phyloP scores from a whole-genome alignment of 1,140 invertebrate genomes.

The Drosophila athabasca region DNA sequence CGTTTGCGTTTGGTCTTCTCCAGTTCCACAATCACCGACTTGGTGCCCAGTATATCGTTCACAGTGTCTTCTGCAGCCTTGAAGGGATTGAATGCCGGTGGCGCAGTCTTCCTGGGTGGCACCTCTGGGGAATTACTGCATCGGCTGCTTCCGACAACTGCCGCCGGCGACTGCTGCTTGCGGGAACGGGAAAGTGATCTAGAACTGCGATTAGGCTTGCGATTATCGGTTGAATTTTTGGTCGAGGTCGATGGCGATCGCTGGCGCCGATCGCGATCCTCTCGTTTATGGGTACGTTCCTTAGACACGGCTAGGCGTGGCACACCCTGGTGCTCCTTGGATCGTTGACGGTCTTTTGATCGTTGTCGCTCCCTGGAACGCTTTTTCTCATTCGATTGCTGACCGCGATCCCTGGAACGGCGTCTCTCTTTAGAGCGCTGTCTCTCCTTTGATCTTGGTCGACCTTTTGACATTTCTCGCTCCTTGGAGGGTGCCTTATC shows the following conservation, averaged over 20 bases:
- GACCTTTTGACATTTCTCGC: constrained; percentile 25
- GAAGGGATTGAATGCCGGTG: constrained; percentile 67
- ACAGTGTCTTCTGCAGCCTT: constrained; percentile 73
- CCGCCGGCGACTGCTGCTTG: constrained; percentile 16
- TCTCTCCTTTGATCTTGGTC: constrained; percentile 24
- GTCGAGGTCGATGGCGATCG: constrained; percentile 40
- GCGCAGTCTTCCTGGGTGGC: constrained; percentile 36
- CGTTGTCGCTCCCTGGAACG: constrained; percentile 29
- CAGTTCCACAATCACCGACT: constrained; percentile 66
- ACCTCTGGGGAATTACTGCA: constrained; percentile 44
- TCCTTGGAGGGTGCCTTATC: constrained; percentile 20
- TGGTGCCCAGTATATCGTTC: constrained; percentile 70
- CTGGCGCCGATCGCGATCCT: constrained; percentile 25
- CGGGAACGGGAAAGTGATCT: constrained; percentile 35
- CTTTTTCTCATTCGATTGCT: constrained; percentile 26
- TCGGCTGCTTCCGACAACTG: neutral
- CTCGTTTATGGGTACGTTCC: constrained; percentile 9
- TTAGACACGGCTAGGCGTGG: constrained; percentile 19
- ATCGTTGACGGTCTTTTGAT: constrained; percentile 35
- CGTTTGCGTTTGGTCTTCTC: constrained; percentile 67
- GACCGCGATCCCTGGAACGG: constrained; percentile 19
- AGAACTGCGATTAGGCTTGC: constrained; percentile 36
- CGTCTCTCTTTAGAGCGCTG: constrained; percentile 32
- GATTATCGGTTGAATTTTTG: constrained; percentile 16
- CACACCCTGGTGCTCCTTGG: constrained; percentile 19